These are phyloP conservation scores for Sylvietta virens DNA, from an alignment of 2,113 vertebrate species.

Conservation along the genomic window DNA sequence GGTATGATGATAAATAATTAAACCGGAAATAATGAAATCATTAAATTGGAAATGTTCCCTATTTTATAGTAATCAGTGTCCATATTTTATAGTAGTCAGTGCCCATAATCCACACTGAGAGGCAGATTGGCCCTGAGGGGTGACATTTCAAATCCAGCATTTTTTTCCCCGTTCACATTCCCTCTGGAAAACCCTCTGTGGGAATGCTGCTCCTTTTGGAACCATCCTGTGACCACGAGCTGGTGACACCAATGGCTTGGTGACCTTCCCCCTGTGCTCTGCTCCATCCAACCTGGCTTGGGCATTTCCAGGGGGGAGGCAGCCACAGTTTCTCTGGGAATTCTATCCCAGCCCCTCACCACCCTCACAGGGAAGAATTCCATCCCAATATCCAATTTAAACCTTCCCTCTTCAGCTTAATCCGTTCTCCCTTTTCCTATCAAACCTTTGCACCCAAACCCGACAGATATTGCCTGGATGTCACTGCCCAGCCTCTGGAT, in stretches of 20 bases:
- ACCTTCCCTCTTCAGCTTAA: rapidly evolving
- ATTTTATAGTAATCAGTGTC: too few relatives aligned
- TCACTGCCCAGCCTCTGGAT: not conserved
- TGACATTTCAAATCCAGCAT: not conserved
- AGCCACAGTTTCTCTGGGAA: not conserved
- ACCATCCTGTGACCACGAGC: rapidly evolving
- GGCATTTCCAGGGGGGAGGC: not conserved
- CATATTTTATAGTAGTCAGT: not conserved
- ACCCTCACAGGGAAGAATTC: not conserved
- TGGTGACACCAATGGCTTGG: rapidly evolving
- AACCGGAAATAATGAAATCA: not conserved
- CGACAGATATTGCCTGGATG: rapidly evolving
- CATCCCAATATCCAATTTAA: not conserved
- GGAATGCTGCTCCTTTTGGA: not conserved
- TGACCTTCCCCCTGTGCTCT: not conserved
- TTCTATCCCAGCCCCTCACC: not conserved
- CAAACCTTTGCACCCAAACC: not conserved
- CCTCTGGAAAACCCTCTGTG: not conserved
- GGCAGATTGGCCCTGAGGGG: not conserved
- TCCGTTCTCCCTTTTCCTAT: not conserved
- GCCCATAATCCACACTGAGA: not conserved
- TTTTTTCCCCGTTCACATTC: not conserved
- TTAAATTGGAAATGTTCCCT: not conserved
- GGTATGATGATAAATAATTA: not conserved
- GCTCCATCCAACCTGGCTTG: not conserved